Conservation (phyloP, 2,888 invertebrate genomes). For the Heliconius ismenius region DNA sequence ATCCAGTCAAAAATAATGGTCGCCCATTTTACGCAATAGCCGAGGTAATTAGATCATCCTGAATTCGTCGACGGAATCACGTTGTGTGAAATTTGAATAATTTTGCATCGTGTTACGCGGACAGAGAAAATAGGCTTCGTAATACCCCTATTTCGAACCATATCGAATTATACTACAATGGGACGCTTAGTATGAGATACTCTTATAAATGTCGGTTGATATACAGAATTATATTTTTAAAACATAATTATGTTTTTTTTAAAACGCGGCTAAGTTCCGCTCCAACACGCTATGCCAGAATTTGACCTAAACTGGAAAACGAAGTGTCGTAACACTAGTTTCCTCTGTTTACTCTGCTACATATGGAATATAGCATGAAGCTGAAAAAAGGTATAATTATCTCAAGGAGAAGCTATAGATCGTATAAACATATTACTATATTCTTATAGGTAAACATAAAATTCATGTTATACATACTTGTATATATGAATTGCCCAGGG, state of each 20-base stretch:
- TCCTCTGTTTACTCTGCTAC: too few relatives aligned
- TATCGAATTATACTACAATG: neutral
- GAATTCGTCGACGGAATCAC: constrained; percentile 53
- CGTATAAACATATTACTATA: neutral
- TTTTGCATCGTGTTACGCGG: constrained; percentile 56
- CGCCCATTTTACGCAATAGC: constrained; percentile 40
- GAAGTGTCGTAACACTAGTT: too few relatives aligned
- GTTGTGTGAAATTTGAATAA: constrained; percentile 63
- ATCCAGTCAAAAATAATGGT: constrained; percentile 35
- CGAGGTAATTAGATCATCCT: constrained; percentile 47
- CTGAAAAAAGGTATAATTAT: too few relatives aligned
- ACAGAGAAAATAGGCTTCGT: constrained; percentile 45
- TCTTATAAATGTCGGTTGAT: neutral
- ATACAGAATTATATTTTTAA: neutral
- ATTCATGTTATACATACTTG: constrained; percentile 37
- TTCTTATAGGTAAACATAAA: constrained; percentile 26
- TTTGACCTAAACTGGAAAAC: too few relatives aligned
- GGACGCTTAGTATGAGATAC: neutral
- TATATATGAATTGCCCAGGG: constrained; percentile 28
- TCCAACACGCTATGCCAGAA: too few relatives aligned
- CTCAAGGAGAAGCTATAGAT: neutral
- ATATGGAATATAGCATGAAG: too few relatives aligned
- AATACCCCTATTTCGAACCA: constrained; percentile 14
- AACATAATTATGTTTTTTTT: neutral
- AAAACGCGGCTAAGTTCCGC: too few relatives aligned